Base-by-base conservation (phyloP, 2,113 vertebrate genomes). In the Pomatostomus ruficeps region DNA sequence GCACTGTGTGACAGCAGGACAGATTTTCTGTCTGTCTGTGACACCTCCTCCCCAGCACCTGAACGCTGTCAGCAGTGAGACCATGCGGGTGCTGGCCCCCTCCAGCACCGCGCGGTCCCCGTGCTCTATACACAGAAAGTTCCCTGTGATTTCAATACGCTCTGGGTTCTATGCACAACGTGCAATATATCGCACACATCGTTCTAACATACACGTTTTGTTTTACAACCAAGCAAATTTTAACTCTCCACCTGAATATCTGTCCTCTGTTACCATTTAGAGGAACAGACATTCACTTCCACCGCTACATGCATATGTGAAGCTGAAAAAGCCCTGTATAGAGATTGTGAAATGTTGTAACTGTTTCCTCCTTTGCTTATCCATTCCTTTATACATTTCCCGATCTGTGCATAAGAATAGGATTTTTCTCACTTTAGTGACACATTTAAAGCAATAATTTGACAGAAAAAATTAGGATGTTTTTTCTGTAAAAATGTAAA, bases 401-500 rank as follows among this genome's bases (percentile, higher is more conserved):
- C 43, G 74, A 67, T 54, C 23, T 35, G 4, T n/a, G 19, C 7
- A 12, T 31, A 65, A 89, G 18, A 86, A 86, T 12, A 51, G 14
- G 45, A 62, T 21, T 91, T 78, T 66, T 67, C 54, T 40, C 58
- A 40, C 28, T 78, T 62, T 80, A 65, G 40, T 45, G 22, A 91
- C 24, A 79, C 36, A 79, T 63, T 93, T 77, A 79, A 79, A 78
- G 29, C 14, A 92, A 90, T 42, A 75, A 40, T 84, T 80, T 95
- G 28, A 86, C 70, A 66, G 61, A 87, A 79, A 91, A 92, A 51
- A 2, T 14, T n/a, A 24, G 5, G n/a, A n/a, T 6, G 8, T 72
- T 91, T 94, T 95, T 91, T 74, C 70, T 61, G 26, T 21, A 55
- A 94, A 95, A 88, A 93, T 92, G 29, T 70, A 82, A 70, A 66